Conservation (phyloP, 1,140 invertebrate genomes). For the Periplaneta americana region DNA sequence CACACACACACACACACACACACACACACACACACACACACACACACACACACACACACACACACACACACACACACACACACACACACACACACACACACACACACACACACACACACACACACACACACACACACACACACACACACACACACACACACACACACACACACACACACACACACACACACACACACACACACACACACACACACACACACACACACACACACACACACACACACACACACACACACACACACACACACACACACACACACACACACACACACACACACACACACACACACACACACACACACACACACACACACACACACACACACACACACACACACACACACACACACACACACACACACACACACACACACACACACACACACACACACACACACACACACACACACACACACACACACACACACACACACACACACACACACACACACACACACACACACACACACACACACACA, state of each 20-base stretch:
- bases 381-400: slow-evolving; percentile 20
- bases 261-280: slow-evolving; percentile 26
- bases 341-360: slow-evolving; percentile 26
- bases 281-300: slow-evolving; percentile 26
- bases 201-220: slow-evolving; percentile 26
- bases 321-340: slow-evolving; percentile 26
- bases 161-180: slow-evolving; percentile 28
- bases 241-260: slow-evolving; percentile 27
- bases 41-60: slow-evolving; percentile 21
- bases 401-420: slow-evolving; percentile 30
- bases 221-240: slow-evolving; percentile 26
- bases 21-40: slow-evolving; percentile 21
- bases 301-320: slow-evolving; percentile 24
- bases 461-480: slow-evolving; percentile 31
- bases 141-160: slow-evolving; percentile 30
- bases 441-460: slow-evolving; percentile 30
- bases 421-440: slow-evolving; percentile 27
- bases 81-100: slow-evolving; percentile 22
- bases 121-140: slow-evolving; percentile 24
- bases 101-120: slow-evolving; percentile 20
- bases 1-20: slow-evolving; percentile 21
- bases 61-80: slow-evolving; percentile 21
- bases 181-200: slow-evolving; percentile 28
- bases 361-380: slow-evolving; percentile 21
- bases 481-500: slow-evolving; percentile 31